Base-by-base conservation (phyloP, 2,888 invertebrate genomes). In the Bombylius major region DNA sequence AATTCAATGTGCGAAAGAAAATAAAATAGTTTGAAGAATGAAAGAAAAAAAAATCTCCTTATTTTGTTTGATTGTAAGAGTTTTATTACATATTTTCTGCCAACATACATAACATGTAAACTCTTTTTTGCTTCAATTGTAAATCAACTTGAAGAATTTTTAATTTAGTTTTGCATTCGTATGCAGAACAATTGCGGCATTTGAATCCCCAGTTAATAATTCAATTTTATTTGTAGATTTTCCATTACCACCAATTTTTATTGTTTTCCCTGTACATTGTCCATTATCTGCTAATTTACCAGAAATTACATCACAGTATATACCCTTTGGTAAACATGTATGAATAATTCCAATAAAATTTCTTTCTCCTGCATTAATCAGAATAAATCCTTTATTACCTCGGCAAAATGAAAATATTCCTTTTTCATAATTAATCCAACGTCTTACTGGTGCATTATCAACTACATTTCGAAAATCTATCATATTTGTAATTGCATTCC, bases 321-420 rank as follows among this genome's bases (percentile, higher is more conserved):
- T 72, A 9, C 87, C 86, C 57, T 76, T 67, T 1, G 82, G 78
- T 31, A 86, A 71, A 46, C 78, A 78, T 5, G 78, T 80, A 62
- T 75, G 32, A 3, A 62, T n/a, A 31, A 66, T 78, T 63, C 76
- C 71, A 53, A 78, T 78, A 31, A 87, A 64, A 62, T 80, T 79
- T 34, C 9, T 13, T 13, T 11, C 47, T 23, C 52, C 62, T 47
- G 56, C 60, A 54, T 63, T 63, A 5, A 63, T 6, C 5, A 51
- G 55, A n/a, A 62, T 39, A 45, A 61, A 61, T 7, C 60, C 62
- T 63, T 76, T 77, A 51, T 79, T 77, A 0, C 87, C 87, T 13
- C 89, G 79, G 63, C 86, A 83, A 73, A 88, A 90, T 0, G 88
- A 84, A 45, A 90, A 86, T 70, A 89, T 88, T 65, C 87, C 83